Evolutionary conservation across 2,113 vertebrate species (phyloP), one percentile per base, ranked within the genome.

Genomic region (Rhombomys opimus): DNA sequence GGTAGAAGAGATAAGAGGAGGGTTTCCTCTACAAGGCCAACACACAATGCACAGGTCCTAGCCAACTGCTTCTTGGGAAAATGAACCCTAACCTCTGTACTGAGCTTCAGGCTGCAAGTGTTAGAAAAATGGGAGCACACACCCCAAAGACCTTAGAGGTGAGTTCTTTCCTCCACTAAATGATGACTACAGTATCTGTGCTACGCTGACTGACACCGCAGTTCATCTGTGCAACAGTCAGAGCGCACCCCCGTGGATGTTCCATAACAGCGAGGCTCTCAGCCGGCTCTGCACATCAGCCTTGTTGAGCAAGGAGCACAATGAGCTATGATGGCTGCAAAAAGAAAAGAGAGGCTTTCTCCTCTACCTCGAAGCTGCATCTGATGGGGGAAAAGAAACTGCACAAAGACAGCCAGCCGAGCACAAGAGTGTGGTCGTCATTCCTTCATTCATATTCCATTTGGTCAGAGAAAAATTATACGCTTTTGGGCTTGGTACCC

Each of bases 381-480:
- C 17, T 85, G 81, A 78, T 35, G 87, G 35, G 87, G 76, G 32
- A 50, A 87, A 46, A 63, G 15, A 82, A 75, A 87, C 23, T 77
- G 65, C 57, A 87, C 65, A 77, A 78, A 86, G 67, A 95, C 94
- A 93, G 90, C 86, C 96, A 87, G 18, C 63, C 82, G 61, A 96
- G 95, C 96, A 95, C 95, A 96, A 97, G 95, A 91, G 90, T 67
- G 57, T 76, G 96, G 91, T 97, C 96, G 97, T 93, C 87, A 97
- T 97, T 95, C 94, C 88, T 97, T 98, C 94, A 97, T 97, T 96
- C 89, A 93, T 93, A 96, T 97, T 97, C 92, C 76, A 85, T 91
- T 97, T 97, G 86, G 94, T 95, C 97, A 96, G 84, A 97, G 95
- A 95, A 93, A 97, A 97, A 97, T 97, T 89, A 95, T 93, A 97